Evolutionary conservation across 2,797 vertebrate species (phyloP).

Genomic region (Sebastes baramenuke): DNA sequence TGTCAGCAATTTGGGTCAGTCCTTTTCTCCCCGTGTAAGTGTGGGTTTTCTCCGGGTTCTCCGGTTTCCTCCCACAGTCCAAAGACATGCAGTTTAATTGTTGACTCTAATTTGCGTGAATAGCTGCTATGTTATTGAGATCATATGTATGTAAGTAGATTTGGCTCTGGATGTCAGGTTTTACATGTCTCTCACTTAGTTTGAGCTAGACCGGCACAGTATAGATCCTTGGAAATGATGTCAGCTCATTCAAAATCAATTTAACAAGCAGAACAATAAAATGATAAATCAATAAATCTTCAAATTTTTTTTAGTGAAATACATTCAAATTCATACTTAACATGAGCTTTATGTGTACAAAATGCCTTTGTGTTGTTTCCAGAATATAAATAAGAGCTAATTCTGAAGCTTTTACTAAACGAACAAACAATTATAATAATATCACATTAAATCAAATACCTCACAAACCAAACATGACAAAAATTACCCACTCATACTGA

Average conservation of each 20-base stretch:
- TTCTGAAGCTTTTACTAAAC: neutral
- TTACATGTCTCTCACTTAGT: neutral
- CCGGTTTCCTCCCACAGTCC: too few species aligned
- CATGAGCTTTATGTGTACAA: conserved; percentile 17
- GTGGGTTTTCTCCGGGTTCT: too few species aligned
- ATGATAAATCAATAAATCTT: conserved; percentile 22
- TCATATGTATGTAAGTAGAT: neutral
- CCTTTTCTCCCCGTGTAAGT: too few species aligned
- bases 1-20: conserved; percentile 23
- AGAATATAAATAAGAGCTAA: conserved; percentile 10
- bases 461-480: conserved; percentile 1
- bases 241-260: conserved; percentile 1
- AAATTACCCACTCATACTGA: neutral
- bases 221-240: conserved; percentile 20
- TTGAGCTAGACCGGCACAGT: neutral
- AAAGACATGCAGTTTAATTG: too few species aligned
- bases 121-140: neutral
- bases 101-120: neutral
- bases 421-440: neutral
- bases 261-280: neutral
- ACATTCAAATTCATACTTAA: conserved; percentile 3
- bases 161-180: neutral
- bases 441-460: neutral
- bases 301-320: conserved; percentile 1
- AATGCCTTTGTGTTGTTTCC: conserved; percentile 5